These are phyloP conservation scores for Menidia beryllina DNA, from an alignment of 2,113 vertebrate genomes.

Conservation along the genomic window DNA sequence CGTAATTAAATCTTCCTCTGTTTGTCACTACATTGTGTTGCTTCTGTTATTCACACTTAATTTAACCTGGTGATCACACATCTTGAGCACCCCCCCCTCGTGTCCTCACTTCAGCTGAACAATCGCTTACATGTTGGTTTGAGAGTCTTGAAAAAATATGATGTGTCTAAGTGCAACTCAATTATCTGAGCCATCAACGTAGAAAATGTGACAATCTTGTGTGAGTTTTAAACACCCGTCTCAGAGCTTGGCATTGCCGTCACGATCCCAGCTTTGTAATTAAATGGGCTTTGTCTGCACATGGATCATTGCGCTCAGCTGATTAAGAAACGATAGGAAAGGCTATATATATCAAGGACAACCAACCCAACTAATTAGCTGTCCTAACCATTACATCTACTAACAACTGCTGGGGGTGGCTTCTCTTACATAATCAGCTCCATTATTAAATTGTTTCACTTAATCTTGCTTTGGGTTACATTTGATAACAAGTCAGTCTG, in stretches of 20 bases:
- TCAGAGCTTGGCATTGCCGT: slow-evolving; percentile 59
- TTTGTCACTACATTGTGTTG: not conserved
- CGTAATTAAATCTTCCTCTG: slow-evolving; percentile 2
- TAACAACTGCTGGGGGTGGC: slow-evolving; percentile 66
- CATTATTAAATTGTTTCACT: slow-evolving; percentile 53
- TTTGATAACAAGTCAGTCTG: slow-evolving; percentile 29
- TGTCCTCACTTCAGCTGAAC: slow-evolving; percentile 22
- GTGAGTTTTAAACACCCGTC: slow-evolving; percentile 66
- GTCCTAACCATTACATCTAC: slow-evolving; percentile 70
- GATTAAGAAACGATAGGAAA: slow-evolving; percentile 76
- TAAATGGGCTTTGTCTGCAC: slow-evolving; percentile 70
- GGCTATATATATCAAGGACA: slow-evolving; percentile 80
- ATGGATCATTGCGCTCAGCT: slow-evolving; percentile 75
- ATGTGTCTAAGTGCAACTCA: slow-evolving; percentile 67
- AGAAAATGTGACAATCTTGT: slow-evolving; percentile 68
- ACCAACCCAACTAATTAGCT: slow-evolving; percentile 80
- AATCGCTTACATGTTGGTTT: slow-evolving; percentile 46
- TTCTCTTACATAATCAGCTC: slow-evolving; percentile 68
- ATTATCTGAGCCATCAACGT: slow-evolving; percentile 73
- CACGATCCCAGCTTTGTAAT: slow-evolving; percentile 72
- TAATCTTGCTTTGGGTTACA: slow-evolving; percentile 39
- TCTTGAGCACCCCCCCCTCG: slow-evolving; percentile 15
- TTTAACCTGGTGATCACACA: not conserved
- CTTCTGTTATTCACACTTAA: slow-evolving; percentile 3
- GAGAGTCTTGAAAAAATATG: slow-evolving; percentile 49